Base-by-base conservation (phyloP, 2,888 invertebrate genomes). In the Philhelius pedissequus region DNA sequence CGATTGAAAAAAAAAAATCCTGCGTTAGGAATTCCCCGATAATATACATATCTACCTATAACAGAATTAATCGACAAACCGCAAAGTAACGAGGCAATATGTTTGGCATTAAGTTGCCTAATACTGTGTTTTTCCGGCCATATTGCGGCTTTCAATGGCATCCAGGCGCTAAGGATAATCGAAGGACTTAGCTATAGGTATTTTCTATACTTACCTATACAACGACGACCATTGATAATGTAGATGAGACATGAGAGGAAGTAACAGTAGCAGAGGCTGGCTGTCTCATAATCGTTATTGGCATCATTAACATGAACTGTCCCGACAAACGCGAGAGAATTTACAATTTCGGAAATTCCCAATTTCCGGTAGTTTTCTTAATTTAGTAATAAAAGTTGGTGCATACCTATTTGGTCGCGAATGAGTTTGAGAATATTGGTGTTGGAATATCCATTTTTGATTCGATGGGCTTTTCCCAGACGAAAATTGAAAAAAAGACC, bases 61-160 rank as follows among this genome's bases (percentile, higher is more conserved):
- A 62, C 32, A 35, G 45, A 70, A 73, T 79, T 75, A 79, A 73
- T 83, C 69, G n/a, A 60, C 32, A 58, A 70, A 56, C 70, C 74
- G 18, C 64, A 75, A 48, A 35, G 50, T 62, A 74, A 43, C 64
- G 64, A 52, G 38, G 79, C 69, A 78, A 74, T 79, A 70, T 78
- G 78, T 74, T 83, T 66, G 45, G 83, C 83, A 83, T 83, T 83
- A 79, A 50, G 50, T 79, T 60, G 78, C 68, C 62, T 83, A 77
- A 69, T 69, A 56, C 82, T 56, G 82, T 78, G 73, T 73, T 78
- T 83, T 78, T 32, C 73, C 78, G 64, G 66, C 18, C 56, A 75
- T 82, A n/a, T 35, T 43, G 35, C 43, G 43, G 32, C 8, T 32
- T 50, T n/a, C 58, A 38, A 22, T 52, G 15, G 6, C 40, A 62